Evolutionary conservation across 2,113 vertebrate species (phyloP).

Genomic region (Cololabis saira): DNA sequence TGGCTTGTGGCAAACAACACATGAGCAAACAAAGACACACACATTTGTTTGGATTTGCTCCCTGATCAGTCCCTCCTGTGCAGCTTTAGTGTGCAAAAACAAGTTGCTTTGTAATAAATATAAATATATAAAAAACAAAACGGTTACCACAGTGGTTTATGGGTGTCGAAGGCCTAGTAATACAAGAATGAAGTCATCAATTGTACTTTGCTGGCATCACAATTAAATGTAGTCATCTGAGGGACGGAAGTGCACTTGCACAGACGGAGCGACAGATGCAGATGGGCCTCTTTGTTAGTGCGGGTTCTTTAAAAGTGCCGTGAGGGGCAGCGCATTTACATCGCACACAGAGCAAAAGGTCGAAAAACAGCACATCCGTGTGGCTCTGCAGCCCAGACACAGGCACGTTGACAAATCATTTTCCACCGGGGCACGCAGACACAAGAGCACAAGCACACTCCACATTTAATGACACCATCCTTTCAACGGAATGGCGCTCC

Average conservation of each 20-base stretch:
- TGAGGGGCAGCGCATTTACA: slow-evolving; percentile 1
- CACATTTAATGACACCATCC: slow-evolving; percentile 51
- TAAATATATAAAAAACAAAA: neutral
- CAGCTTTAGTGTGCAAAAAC: slow-evolving; percentile 31
- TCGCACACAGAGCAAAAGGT: neutral
- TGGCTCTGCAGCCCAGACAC: slow-evolving; percentile 15
- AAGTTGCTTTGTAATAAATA: slow-evolving; percentile 30
- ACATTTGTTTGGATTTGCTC: slow-evolving; percentile 30
- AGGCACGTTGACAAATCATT: slow-evolving; percentile 29
- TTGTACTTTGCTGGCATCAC: slow-evolving; percentile 27
- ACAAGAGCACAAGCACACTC: slow-evolving; percentile 27
- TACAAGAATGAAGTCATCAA: slow-evolving; percentile 37
- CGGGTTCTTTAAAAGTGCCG: no score
- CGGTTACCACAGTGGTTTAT: slow-evolving; percentile 40
- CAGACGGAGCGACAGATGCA: slow-evolving; percentile 18
- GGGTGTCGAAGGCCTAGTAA: slow-evolving; percentile 21
- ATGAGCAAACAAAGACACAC: slow-evolving; percentile 27
- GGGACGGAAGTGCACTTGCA: neutral
- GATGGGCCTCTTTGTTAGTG: neutral
- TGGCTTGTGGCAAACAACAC: slow-evolving; percentile 38
- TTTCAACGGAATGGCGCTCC: slow-evolving; percentile 34
- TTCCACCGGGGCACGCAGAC: neutral
- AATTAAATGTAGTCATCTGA: slow-evolving; percentile 39
- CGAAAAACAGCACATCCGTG: neutral
- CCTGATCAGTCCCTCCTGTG: slow-evolving; percentile 13